Base-by-base conservation (phyloP, 2,888 invertebrate species). In the Hydrotaea diabolus region DNA sequence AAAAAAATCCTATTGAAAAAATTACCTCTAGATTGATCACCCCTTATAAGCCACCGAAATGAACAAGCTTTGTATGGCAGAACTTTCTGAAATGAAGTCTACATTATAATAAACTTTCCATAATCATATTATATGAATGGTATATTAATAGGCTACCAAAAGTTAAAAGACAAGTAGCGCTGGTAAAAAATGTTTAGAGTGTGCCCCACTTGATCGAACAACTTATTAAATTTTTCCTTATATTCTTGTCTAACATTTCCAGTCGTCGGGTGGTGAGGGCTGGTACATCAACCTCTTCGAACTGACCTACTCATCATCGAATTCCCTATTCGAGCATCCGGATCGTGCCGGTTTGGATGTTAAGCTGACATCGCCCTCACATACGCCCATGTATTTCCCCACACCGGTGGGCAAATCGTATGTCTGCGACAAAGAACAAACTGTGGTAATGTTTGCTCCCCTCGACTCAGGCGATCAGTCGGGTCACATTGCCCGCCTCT, bases 321-420 rank as follows among this genome's bases (percentile, higher is more conserved):
- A 94, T 59, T 91, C 93, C 87, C 93, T 94, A 36, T 92, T 95
- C 81, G 94, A 94, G 86, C 94, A 94, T 88, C 94, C 94, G 11
- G 94, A 94, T 57, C 93, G 94, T 86, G 94, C 94, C 43, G 93
- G 93, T 0, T 86, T 93, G 80, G 91, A 94, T 13, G 92, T 94
- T 0, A 93, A 93, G 1, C 92, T 95, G 36, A 93, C 93, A 15
- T 95, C 95, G 0, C 94, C 94, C 0, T 93, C 94, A 53, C 89
- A 91, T 69, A 90, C 90, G 73, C 93, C 95, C 5, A 94, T 96
- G 91, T 92, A 97, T 85, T 97, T 97, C 89, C 96, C 96, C 0
- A 97, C 97, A 0, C 97, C 97, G 0, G 96, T 97, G 9, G 97
- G 97, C 19, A 96, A 96, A 90, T 96, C 97, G 0, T 97, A 95